Evolutionary conservation across 1,140 invertebrate genomes (phyloP), one percentile per base, ranked within the genome.

Genomic region (Plodia interpunctella): DNA sequence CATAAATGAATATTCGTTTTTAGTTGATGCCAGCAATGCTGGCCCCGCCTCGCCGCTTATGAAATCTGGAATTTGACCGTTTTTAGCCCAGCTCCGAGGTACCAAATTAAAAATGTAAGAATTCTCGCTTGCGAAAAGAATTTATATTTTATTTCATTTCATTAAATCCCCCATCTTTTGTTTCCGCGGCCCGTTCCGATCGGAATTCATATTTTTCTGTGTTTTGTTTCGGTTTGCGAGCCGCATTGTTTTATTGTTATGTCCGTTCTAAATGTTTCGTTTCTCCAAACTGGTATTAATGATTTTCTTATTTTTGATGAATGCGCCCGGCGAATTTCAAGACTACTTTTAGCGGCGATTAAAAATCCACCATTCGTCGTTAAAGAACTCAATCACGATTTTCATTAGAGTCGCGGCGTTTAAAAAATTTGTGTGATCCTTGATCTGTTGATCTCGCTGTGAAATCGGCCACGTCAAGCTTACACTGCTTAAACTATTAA

Each of bases 91-190:
- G 77, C 83, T 76, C 78, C 78, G 72, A 71, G 70, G 67, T 72
- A 76, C 73, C 83, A 84, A 88, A 88, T 88, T 88, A 88, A 88
- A 88, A 88, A 88, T 88, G 86, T 87, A 89, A 87, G 86, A 89
- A 89, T 89, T 83, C 78, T 80, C 80, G 84, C 83, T 85, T 80
- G 79, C 73, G 74, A 81, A 85, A 80, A 79, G 84, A 80, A 86
- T 87, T 87, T 88, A 88, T 88, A 88, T 89, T 89, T 87, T 89
- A 89, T 89, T 86, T 88, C 83, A 86, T 88, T 88, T 85, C 80
- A 86, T 86, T 88, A 86, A 87, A 86, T 87, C 86, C 84, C 73
- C 84, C 81, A 88, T 88, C 84, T 88, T 88, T 87, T 88, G 86
- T 87, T 85, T 83, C 78, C 80, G 70, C 72, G 78, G 70, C 56